phyloP scores from a whole-genome alignment of 1,140 invertebrate species.

The Drosophila prosaltans region DNA sequence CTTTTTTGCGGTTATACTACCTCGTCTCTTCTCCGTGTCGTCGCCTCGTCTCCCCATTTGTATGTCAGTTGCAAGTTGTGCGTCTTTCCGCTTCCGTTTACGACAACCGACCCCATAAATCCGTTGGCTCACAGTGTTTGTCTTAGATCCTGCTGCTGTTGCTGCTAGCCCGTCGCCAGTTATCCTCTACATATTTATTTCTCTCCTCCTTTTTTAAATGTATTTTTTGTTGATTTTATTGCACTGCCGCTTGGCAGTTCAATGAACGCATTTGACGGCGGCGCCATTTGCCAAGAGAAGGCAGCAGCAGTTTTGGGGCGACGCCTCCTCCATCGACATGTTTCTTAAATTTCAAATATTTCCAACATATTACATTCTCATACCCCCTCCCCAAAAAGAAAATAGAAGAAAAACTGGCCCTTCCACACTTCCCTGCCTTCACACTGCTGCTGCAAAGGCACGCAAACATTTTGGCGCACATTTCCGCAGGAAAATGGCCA shows the following conservation, averaged over 20 bases:
- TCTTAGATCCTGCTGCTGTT: conserved; percentile 56
- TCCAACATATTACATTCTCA: conserved; percentile 61
- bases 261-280: conserved; percentile 78
- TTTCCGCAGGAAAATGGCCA: conserved; percentile 73
- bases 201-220: conserved; percentile 44
- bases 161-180: conserved; percentile 38
- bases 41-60: conserved; percentile 26
- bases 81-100: conserved; percentile 75
- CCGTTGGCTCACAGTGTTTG: conserved; percentile 54
- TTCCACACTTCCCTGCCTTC: background rate
- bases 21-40: conserved; percentile 4
- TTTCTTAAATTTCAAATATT: conserved; percentile 73
- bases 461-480: conserved; percentile 78
- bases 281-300: conserved; percentile 65
- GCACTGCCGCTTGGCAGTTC: conserved; percentile 66
- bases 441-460: conserved; percentile 32
- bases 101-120: conserved; percentile 62
- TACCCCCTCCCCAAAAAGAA: background rate
- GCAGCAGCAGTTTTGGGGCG: background rate
- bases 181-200: conserved; percentile 66
- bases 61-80: conserved; percentile 69
- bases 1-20: conserved; percentile 48
- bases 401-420: background rate
- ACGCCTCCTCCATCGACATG: conserved; percentile 34
- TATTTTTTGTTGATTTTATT: conserved; percentile 66